Base-by-base conservation (phyloP, 2,113 vertebrate species). In the Corydoras sp. region DNA sequence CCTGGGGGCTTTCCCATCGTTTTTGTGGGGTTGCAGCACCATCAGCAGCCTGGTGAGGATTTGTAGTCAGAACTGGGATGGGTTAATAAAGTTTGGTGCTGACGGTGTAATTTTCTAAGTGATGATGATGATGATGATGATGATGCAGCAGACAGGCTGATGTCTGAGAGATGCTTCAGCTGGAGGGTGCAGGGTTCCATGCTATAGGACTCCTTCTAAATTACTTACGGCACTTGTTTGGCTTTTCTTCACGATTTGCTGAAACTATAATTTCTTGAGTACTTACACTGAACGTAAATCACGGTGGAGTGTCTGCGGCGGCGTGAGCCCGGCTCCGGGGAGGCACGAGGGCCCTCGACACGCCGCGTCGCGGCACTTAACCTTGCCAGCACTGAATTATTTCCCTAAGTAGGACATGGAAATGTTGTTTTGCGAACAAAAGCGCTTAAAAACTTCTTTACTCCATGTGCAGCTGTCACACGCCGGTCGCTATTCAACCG, bases 401-500 rank as follows among this genome's bases (percentile, higher is more conserved):
- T 75, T 30, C 69, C 49, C 0, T 51, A 59, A 70, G 67, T 70
- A 65, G 43, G 49, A 64, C 67, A 60, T 10, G 14, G 32, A 69
- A 53, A 54, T 69, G 59, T 69, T 65, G 64, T 67, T 73, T 73
- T 53, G 49, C 50, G 15, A 53, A 51, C 29, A 53, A 73, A 73
- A 67, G n/a, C 15, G 10, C 32, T 32, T 5, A 7, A 9, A 15
- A 31, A 58, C 31, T 30, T 18, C 54, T 58, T 30, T 58, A 48
- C 71, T 58, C 10, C 12, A 43, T n/a, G 13, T 4, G 48, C 51
- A 68, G 59, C 18, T 43, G 64, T 31, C 48, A 18, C 54, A 55
- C 9, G 10, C 70, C 59, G 24, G 14, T 73, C 68, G 70, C 9
- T 24, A 70, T 70, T 70, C 66, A 65, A 58, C 31, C 61, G 9